Conservation (phyloP, 2,888 invertebrate species). For the Chalcosyrphus nemorum region DNA sequence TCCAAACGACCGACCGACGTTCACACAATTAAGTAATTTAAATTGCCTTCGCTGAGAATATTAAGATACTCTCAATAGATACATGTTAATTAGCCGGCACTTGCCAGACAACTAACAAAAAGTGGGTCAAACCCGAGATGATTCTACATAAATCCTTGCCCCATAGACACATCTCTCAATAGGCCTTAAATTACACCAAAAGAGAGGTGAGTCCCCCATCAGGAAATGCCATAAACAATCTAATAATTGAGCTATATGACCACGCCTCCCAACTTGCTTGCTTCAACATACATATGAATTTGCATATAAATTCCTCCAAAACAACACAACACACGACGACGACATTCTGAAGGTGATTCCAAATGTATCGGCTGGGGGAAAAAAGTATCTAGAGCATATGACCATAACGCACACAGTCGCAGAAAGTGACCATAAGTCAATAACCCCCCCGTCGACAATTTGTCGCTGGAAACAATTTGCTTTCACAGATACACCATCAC, state of each 20-base stretch:
- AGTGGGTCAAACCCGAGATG: constrained; percentile 21
- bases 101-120: not conserved
- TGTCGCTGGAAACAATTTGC: constrained; percentile 32
- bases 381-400: constrained; percentile 42
- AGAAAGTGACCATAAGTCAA: constrained; percentile 48
- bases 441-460: constrained; percentile 58
- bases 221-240: constrained; percentile 18
- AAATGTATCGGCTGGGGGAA: not conserved
- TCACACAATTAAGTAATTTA: constrained; percentile 44
- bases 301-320: constrained; percentile 42
- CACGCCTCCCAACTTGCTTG: too few species aligned
- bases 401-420: constrained; percentile 36
- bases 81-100: constrained; percentile 47
- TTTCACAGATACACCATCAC: not conserved
- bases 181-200: not conserved
- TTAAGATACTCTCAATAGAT: constrained; percentile 14
- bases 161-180: not conserved
- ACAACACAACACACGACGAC: not conserved
- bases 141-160: constrained; percentile 42
- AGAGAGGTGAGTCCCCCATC: not conserved
- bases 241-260: constrained; percentile 10
- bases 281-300: constrained; percentile 8
- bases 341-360: constrained; percentile 10
- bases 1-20: not conserved
- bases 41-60: constrained; percentile 12